Conservation (phyloP, 2,113 vertebrate species). For the Gymnobelideus leadbeateri region DNA sequence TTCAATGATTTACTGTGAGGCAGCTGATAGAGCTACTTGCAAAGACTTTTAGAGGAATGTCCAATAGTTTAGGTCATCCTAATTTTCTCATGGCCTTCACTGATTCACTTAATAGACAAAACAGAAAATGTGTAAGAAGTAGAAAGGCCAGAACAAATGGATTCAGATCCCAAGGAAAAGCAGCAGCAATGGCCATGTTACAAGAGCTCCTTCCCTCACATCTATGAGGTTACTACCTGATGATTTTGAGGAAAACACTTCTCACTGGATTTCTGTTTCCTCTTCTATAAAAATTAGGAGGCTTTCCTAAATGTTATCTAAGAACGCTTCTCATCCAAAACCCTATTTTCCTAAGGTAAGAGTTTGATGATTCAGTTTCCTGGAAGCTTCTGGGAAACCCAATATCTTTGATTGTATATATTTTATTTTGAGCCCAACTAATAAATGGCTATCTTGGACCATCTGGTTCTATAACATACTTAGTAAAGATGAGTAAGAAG, state of each 20-base stretch:
- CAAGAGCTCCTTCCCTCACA: neutral
- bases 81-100: neutral
- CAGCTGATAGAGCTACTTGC: neutral
- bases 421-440: conserved; percentile 1
- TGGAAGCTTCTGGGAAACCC: neutral
- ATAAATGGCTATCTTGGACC: neutral
- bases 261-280: neutral
- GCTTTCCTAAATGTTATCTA: neutral
- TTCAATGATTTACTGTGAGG: neutral
- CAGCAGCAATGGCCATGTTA: neutral
- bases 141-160: neutral
- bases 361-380: neutral
- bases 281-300: neutral
- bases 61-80: neutral
- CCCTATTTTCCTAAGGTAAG: neutral
- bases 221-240: neutral
- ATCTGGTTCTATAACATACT: neutral
- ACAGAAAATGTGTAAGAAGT: neutral
- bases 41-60: neutral
- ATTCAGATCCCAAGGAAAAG: neutral
- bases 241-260: neutral
- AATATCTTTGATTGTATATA: neutral
- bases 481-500: neutral
- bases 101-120: neutral
- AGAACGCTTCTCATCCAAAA: neutral